Evolutionary conservation across 2,113 vertebrate species (phyloP), one percentile per base, ranked within the genome.

Genomic region (Oncorhynchus tshawytscha): DNA sequence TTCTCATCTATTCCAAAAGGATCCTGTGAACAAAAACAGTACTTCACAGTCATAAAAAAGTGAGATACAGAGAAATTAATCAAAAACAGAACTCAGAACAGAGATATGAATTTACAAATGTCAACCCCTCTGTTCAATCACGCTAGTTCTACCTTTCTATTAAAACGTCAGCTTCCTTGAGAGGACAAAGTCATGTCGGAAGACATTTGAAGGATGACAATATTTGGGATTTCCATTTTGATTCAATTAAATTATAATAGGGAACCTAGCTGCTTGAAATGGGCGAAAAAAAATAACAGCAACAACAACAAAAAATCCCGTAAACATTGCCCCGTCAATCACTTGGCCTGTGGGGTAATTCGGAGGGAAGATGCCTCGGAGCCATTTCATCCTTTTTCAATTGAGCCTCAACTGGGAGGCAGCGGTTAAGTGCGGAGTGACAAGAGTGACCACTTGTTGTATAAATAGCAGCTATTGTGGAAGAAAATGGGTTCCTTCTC

Each of bases 401-500:
- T 9, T 25, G 48, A 84, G 86, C 86, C 85, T 74, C 80, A 3
- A 12, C 80, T 86, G 78, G 84, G 11, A 34, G 62, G 54, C 67
- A 51, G 70, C 1, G 1, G 71, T 83, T 83, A 86, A 78, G 81
- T 78, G 73, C 60, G 5, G 74, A 85, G 76, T 4, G 79, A 80
- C 80, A 71, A 72, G 62, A 78, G 81, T 84, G 86, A 77, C 87
- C 90, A 89, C 87, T 90, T 89, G 86, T 89, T 88, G 82, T 88
- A 88, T 87, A 88, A 90, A 91, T 88, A 82, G 87, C 86, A 70
- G 77, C 85, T 88, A 87, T 89, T 89, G 83, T 88, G 89, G 86
- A 86, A 83, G 86, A 86, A 83, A 79, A 87, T 80, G 81, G 86
- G 82, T 84, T 89, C 86, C 84, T 86, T 77, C 79, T 87, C 81